Percentiles rank a stretch among this genome's conserved stretches.
Evolutionary conservation across 2,113 vertebrate genomes (phyloP).

Genomic region (Indri indri): DNA sequence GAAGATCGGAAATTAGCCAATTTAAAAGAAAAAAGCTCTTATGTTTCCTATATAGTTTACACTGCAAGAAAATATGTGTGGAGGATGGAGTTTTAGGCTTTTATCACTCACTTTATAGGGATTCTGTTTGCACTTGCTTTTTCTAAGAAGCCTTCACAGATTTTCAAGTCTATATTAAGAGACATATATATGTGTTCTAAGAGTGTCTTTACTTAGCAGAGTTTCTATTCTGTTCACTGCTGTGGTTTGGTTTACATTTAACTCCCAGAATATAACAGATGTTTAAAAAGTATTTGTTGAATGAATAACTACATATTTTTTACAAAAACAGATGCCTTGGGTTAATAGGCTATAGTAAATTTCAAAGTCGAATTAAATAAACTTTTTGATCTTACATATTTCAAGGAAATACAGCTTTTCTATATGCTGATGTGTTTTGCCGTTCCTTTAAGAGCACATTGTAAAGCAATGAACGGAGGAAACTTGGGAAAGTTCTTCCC

Average conservation of each 20-base stretch:
- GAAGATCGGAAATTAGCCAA: not conserved
- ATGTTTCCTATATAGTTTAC: not conserved
- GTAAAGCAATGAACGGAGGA: not conserved
- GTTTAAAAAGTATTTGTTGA: not conserved
- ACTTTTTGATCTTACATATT: not conserved
- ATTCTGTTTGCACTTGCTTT: not conserved
- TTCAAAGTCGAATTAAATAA: not conserved
- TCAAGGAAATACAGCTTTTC: not conserved
- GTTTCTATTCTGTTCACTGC: not conserved
- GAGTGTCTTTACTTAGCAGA: not conserved
- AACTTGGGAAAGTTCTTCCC: not conserved
- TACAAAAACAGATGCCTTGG: not conserved
- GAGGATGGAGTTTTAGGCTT: not conserved
- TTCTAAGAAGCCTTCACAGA: not conserved
- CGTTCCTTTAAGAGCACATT: not conserved
- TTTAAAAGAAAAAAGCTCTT: not conserved
- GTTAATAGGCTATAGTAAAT: not conserved
- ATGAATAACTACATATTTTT: not conserved
- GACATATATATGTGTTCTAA: not conserved
- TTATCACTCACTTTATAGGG: not conserved
- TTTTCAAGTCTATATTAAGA: not conserved
- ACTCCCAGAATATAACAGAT: not conserved
- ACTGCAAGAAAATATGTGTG: not conserved
- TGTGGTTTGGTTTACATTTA: not conserved
- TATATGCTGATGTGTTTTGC: not conserved